Evolutionary conservation across 1,140 invertebrate species (phyloP).

Genomic region (Brachionus calyciflorus): DNA sequence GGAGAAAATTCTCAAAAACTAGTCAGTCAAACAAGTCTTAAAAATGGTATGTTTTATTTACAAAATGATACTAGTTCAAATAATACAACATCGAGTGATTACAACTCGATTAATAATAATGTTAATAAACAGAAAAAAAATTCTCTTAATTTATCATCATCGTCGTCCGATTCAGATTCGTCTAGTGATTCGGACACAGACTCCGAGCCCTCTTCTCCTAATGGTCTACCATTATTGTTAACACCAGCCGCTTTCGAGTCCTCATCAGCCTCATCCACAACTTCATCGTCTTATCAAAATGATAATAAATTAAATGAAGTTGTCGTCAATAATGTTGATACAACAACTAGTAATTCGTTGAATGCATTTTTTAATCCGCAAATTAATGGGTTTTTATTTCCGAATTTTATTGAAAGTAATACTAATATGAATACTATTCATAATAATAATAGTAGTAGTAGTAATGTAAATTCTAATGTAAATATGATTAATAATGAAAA

Average conservation of each 20-base stretch:
- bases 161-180: neutral
- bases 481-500: slow-evolving; percentile 20
- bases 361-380: slow-evolving; percentile 35
- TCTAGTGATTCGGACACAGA: slow-evolving; percentile 42
- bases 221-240: slow-evolving; percentile 6
- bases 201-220: slow-evolving; percentile 17
- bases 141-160: slow-evolving; percentile 2
- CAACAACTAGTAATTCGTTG: neutral
- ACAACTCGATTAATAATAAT: neutral
- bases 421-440: slow-evolving; percentile 24
- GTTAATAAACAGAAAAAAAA: slow-evolving; percentile 17
- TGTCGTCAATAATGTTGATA: neutral
- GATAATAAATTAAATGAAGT: neutral
- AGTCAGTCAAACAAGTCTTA: neutral
- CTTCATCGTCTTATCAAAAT: slow-evolving; percentile 35
- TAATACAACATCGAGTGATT: slow-evolving; percentile 6
- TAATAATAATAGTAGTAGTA: neutral
- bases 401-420: slow-evolving; percentile 3
- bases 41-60: slow-evolving; percentile 22
- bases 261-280: slow-evolving; percentile 31
- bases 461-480: slow-evolving; percentile 33
- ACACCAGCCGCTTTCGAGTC: slow-evolving; percentile 42
- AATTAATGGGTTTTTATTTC: slow-evolving; percentile 33
- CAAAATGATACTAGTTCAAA: slow-evolving; percentile 14
- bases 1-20: neutral